Evolutionary conservation across 1,140 invertebrate species (phyloP).

Genomic region (Tigriopus japonicus): DNA sequence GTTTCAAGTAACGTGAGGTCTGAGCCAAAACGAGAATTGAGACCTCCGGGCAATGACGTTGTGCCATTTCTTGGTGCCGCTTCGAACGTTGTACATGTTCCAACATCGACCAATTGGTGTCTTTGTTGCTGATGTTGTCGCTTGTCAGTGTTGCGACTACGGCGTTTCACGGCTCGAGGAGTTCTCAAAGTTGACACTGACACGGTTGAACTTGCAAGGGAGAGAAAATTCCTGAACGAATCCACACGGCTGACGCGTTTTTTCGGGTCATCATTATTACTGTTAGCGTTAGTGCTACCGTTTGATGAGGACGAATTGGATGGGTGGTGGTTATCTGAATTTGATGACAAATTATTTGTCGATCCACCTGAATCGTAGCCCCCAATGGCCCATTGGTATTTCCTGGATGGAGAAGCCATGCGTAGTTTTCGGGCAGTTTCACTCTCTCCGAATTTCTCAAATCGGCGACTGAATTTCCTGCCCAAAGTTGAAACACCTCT

Average conservation of each 20-base stretch:
- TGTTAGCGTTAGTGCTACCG: too few species aligned
- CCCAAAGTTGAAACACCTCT: constrained; percentile 2
- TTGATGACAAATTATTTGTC: too few species aligned
- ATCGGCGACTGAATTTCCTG: constrained; percentile 2
- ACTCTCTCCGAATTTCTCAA: neutral
- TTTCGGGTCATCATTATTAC: neutral
- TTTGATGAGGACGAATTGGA: neutral
- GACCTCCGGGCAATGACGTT: neutral
- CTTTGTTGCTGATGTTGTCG: neutral
- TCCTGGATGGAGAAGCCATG: constrained; percentile 2
- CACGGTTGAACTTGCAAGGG: neutral
- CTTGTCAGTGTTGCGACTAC: neutral
- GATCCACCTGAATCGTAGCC: too few species aligned
- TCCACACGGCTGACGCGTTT: constrained; percentile 2
- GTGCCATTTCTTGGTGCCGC: too few species aligned
- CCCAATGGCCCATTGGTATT: neutral
- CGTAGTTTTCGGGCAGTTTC: neutral
- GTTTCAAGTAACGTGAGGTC: neutral
- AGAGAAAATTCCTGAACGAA: constrained; percentile 8
- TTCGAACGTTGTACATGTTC: neutral
- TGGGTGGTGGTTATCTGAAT: neutral
- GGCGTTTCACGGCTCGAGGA: constrained; percentile 2
- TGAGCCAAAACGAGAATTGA: neutral
- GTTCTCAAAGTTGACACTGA: neutral
- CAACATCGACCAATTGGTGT: neutral